These are phyloP conservation scores for Motacilla alba DNA, from an alignment of 2,113 vertebrate species.

Conservation along the genomic window DNA sequence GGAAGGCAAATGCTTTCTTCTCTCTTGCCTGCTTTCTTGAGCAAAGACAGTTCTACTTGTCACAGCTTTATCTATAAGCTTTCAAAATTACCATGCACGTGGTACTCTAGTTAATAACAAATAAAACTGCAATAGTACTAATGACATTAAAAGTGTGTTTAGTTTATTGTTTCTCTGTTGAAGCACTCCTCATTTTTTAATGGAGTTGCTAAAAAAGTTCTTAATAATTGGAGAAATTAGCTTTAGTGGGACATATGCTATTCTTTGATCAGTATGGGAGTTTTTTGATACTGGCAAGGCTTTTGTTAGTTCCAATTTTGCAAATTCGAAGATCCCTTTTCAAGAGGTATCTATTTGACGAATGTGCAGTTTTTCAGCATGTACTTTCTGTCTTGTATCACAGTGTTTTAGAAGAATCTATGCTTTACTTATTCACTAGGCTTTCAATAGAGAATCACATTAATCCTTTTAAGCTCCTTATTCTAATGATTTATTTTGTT, in stretches of 20 bases:
- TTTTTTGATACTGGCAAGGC: neutral
- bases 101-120: neutral
- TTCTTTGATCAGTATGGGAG: neutral
- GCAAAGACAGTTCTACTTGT: neutral
- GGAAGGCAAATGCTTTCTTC: neutral
- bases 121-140: neutral
- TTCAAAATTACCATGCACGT: neutral
- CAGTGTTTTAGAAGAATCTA: conserved; percentile 75
- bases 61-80: conserved; percentile 9
- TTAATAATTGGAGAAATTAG: conserved; percentile 9
- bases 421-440: conserved; percentile 79
- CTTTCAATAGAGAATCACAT: conserved; percentile 87
- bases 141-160: neutral
- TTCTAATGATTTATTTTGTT: conserved; percentile 94
- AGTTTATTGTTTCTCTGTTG: neutral
- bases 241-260: neutral
- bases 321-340: conserved; percentile 52
- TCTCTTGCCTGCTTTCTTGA: neutral
- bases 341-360: conserved; percentile 34
- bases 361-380: conserved; percentile 67
- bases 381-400: conserved; percentile 72
- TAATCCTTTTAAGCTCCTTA: conserved; percentile 91
- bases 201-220: neutral
- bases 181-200: neutral
- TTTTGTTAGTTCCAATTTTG: conserved; percentile 39